phyloP scores from a whole-genome alignment of 2,113 vertebrate genomes.

The Channa maculata region DNA sequence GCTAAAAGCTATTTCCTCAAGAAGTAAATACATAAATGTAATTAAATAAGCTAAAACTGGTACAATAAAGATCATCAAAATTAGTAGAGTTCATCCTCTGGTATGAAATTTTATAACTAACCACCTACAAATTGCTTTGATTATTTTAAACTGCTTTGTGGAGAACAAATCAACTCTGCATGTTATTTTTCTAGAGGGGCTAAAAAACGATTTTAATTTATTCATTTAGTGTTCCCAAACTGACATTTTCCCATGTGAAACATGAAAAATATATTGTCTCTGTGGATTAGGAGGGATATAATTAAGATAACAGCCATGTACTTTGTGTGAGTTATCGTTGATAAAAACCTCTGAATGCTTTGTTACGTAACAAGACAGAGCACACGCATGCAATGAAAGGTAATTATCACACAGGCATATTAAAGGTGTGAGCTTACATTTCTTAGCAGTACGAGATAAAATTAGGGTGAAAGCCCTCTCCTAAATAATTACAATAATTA shows the following conservation, averaged over 20 bases:
- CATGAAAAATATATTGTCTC: not conserved
- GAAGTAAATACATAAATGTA: too few relatives aligned
- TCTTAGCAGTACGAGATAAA: not conserved
- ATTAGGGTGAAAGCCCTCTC: not conserved
- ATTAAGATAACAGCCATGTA: not conserved
- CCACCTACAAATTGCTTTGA: too few relatives aligned
- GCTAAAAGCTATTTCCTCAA: too few relatives aligned
- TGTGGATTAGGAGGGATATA: not conserved
- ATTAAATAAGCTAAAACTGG: too few relatives aligned
- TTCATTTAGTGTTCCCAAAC: too few relatives aligned
- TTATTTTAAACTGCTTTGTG: not conserved
- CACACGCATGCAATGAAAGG: slow-evolving; percentile 6
- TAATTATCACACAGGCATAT: not conserved
- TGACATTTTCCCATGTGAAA: not conserved
- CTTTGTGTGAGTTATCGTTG: not conserved
- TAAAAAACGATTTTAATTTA: too few relatives aligned
- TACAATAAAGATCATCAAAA: too few relatives aligned
- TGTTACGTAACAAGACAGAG: slow-evolving; percentile 32
- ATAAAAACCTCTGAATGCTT: slow-evolving; percentile 17
- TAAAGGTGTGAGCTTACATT: fast-evolving
- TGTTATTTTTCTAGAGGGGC: too few relatives aligned
- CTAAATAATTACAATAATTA: not conserved
- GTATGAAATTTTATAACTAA: too few relatives aligned
- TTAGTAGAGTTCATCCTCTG: too few relatives aligned
- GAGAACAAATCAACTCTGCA: too few relatives aligned